These are phyloP conservation scores for Vollenhovia emeryi DNA, from an alignment of 1,140 invertebrate genomes.

Conservation along the genomic window DNA sequence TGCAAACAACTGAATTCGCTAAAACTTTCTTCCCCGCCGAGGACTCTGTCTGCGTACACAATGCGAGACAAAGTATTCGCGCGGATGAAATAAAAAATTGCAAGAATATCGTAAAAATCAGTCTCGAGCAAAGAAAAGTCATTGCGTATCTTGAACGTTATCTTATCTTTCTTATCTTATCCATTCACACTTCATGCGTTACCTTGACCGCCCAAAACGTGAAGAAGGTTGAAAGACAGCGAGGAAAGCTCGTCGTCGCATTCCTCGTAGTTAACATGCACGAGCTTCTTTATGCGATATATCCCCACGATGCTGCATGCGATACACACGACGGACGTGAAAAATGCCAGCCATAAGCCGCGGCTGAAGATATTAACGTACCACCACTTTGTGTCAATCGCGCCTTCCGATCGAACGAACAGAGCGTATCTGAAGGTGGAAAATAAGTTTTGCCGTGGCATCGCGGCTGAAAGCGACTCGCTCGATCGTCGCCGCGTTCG, in stretches of 20 bases:
- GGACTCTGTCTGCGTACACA: neutral
- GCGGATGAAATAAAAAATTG: neutral
- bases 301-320: conserved; percentile 43
- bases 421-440: conserved; percentile 65
- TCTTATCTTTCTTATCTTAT: neutral
- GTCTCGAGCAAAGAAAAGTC: neutral
- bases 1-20: too few species aligned
- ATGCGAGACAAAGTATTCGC: neutral
- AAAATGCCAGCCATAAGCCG: conserved; percentile 56
- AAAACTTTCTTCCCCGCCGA: neutral
- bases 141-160: neutral
- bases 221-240: conserved; percentile 66
- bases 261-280: conserved; percentile 35
- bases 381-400: conserved; percentile 66
- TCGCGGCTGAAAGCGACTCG: neutral
- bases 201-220: conserved; percentile 74
- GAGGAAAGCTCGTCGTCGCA: conserved; percentile 64
- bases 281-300: conserved; percentile 63
- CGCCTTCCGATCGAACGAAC: conserved; percentile 67
- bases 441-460: neutral
- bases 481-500: too few species aligned
- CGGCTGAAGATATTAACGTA: conserved; percentile 71
- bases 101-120: neutral
- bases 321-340: conserved; percentile 53
- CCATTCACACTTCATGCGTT: neutral